Evolutionary conservation across 2,888 invertebrate species (phyloP).

Genomic region (Drosophila paramelanica): DNA sequence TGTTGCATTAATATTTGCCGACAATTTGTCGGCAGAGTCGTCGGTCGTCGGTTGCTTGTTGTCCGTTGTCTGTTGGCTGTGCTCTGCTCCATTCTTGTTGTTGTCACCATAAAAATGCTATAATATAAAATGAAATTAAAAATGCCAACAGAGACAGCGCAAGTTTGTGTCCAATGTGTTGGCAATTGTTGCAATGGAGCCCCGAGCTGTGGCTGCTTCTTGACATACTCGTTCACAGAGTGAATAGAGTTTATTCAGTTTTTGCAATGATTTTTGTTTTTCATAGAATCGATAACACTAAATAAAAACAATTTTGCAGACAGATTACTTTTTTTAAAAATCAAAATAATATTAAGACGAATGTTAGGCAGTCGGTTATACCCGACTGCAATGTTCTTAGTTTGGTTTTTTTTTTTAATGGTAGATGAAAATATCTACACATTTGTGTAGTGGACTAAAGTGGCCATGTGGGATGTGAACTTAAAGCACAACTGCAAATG

Average conservation of each 20-base stretch:
- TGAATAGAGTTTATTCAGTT: too few relatives aligned
- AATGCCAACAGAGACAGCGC: conserved; percentile 56
- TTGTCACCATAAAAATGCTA: conserved; percentile 57
- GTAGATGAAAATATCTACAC: conserved; percentile 60
- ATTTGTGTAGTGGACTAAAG: conserved; percentile 57
- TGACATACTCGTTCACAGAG: conserved; percentile 10
- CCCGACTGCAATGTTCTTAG: not conserved
- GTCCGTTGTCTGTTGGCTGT: conserved; percentile 17
- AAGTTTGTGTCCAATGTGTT: conserved; percentile 22
- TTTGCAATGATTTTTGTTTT: too few relatives aligned
- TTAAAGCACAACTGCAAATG: conserved; percentile 24
- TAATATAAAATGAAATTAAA: conserved; percentile 72
- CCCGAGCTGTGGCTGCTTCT: conserved; percentile 15
- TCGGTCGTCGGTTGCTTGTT: conserved; percentile 17
- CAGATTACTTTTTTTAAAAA: too few relatives aligned
- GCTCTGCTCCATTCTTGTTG: conserved; percentile 24
- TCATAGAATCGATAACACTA: too few relatives aligned
- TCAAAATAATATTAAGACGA: too few relatives aligned
- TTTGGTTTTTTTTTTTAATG: conserved; percentile 46
- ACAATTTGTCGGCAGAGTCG: conserved; percentile 73
- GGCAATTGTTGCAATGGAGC: conserved; percentile 42
- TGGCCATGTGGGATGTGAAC: conserved; percentile 20
- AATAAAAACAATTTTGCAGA: too few relatives aligned
- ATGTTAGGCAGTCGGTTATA: too few relatives aligned
- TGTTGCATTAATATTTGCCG: conserved; percentile 79